Conservation (phyloP, 2,888 invertebrate species). For the Monoplex corrugatus region DNA sequence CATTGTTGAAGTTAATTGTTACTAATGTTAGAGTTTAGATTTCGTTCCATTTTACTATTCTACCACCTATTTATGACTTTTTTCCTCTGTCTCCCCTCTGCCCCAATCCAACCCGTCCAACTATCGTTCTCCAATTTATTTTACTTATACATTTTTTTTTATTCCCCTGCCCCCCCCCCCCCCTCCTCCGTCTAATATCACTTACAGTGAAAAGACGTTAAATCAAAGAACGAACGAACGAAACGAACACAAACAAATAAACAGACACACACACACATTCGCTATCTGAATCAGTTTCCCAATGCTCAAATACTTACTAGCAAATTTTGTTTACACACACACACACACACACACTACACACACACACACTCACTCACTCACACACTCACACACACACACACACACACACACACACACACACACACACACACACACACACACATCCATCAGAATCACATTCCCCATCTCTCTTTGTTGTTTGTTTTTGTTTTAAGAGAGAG, state of each 20-base stretch:
- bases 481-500: neutral
- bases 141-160: neutral
- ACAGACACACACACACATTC: slow-evolving; percentile 18
- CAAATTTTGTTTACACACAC: neutral
- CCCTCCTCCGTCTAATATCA: neutral
- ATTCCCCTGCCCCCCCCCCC: neutral
- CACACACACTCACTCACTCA: neutral
- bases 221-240: neutral
- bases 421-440: no score
- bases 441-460: no score
- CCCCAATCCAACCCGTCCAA: neutral
- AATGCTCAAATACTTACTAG: neutral
- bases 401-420: no score
- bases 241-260: neutral
- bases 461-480: neutral
- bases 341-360: neutral
- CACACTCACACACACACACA: neutral
- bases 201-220: neutral
- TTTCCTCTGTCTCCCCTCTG: no score
- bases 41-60: no score
- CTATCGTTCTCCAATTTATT: neutral
- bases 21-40: no score
- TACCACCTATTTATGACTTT: no score
- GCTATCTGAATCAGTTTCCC: neutral
- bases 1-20: no score